These are phyloP conservation scores for Zaprionus africanus DNA, from an alignment of 1,140 invertebrate genomes.

Conservation along the genomic window DNA sequence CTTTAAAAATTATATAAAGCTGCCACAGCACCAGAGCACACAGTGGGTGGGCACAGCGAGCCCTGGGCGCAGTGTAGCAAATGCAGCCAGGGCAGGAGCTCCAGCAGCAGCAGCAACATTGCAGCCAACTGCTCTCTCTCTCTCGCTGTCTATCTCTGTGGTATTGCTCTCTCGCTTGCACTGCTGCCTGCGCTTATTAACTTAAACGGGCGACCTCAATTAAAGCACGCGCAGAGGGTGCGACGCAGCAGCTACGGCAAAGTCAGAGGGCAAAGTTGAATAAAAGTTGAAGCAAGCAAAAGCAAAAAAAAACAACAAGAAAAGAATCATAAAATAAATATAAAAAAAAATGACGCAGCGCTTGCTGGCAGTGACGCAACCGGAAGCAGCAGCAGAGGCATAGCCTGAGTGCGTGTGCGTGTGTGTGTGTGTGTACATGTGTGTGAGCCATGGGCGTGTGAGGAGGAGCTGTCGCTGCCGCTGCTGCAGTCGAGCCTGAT, in stretches of 20 bases:
- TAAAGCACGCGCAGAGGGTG: conserved; percentile 55
- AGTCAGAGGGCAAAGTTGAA: conserved; percentile 83
- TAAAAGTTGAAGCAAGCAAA: conserved; percentile 62
- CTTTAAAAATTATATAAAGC: conserved; percentile 76
- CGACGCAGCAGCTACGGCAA: conserved; percentile 43
- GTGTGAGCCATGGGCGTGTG: not conserved
- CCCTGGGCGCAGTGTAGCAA: conserved; percentile 41
- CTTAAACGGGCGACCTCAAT: conserved; percentile 82
- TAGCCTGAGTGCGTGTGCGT: not conserved
- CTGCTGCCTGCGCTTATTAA: conserved; percentile 50
- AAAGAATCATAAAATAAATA: conserved; percentile 30
- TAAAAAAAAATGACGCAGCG: conserved; percentile 63
- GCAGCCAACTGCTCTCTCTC: conserved; percentile 9
- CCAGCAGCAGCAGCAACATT: conserved; percentile 30
- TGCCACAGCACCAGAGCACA: not conserved
- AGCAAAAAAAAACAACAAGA: conserved; percentile 18
- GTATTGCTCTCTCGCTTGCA: conserved; percentile 12
- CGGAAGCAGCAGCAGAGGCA: conserved; percentile 64
- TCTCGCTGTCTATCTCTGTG: not conserved
- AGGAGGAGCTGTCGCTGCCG: not conserved
- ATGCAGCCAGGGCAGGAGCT: conserved; percentile 1
- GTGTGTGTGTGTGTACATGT: conserved; percentile 6
- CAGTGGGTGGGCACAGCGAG: conserved; percentile 59
- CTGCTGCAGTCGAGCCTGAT: conserved; percentile 11
- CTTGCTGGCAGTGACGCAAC: conserved; percentile 71